Evolutionary conservation across 2,797 vertebrate species (phyloP).

Genomic region (Propithecus deckenii): DNA sequence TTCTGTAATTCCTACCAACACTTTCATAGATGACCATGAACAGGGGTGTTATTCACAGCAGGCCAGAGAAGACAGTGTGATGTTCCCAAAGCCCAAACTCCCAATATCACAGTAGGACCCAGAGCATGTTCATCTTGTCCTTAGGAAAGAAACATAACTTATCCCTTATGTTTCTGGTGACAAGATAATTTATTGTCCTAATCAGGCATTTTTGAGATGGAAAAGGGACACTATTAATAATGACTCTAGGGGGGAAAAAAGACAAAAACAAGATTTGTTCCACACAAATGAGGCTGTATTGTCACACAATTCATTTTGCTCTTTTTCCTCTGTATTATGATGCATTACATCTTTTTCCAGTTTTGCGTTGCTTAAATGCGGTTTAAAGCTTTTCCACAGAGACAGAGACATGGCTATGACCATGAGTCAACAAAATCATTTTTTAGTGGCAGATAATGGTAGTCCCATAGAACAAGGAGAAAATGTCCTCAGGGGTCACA

Average conservation of each 20-base stretch:
- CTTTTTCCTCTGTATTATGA: neutral
- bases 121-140: neutral
- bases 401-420: neutral
- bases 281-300: neutral
- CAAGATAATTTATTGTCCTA: constrained; percentile 58
- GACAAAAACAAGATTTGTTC: neutral
- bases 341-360: neutral
- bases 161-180: neutral
- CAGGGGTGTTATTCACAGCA: neutral
- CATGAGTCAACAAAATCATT: neutral
- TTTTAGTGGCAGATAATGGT: neutral
- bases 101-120: neutral
- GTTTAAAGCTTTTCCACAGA: neutral
- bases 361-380: neutral
- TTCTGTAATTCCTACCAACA: neutral
- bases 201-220: constrained; percentile 20
- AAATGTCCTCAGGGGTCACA: neutral
- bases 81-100: neutral
- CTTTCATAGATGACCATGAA: neutral
- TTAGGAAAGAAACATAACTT: constrained; percentile 25
- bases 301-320: neutral
- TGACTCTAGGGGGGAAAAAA: neutral
- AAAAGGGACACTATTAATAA: constrained; percentile 51
- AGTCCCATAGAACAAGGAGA: neutral
- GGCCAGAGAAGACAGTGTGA: neutral